Evolutionary conservation across 2,113 vertebrate species (phyloP).

Genomic region (Anoplopoma fimbria): DNA sequence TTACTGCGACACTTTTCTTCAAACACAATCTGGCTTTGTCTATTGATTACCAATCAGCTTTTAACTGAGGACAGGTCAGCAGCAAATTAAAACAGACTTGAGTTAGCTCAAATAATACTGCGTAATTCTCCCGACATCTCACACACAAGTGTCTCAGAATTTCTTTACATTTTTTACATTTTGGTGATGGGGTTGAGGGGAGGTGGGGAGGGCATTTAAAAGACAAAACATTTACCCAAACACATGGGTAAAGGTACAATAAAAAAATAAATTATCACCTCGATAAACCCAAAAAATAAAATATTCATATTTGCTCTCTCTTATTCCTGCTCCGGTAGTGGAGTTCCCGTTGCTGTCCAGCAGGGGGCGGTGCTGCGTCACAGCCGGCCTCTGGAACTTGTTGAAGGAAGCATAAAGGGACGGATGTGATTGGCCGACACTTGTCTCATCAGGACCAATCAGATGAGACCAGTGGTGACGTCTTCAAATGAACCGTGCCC

Average conservation of each 20-base stretch:
- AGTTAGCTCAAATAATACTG: slow-evolving; percentile 61
- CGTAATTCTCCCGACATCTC: slow-evolving; percentile 20
- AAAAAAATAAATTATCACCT: slow-evolving; percentile 81
- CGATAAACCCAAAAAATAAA: slow-evolving; percentile 73
- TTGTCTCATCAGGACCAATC: slow-evolving; percentile 28
- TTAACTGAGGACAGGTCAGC: slow-evolving; percentile 2
- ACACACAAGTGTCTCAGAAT: slow-evolving; percentile 37
- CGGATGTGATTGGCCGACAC: slow-evolving; percentile 46
- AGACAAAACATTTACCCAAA: slow-evolving; percentile 60
- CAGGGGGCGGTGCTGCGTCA: slow-evolving; percentile 56
- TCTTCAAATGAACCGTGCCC: not conserved
- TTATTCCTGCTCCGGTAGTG: slow-evolving; percentile 25
- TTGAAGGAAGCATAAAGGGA: slow-evolving; percentile 32
- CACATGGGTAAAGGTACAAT: slow-evolving; percentile 59
- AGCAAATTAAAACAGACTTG: slow-evolving; percentile 21
- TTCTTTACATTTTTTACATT: slow-evolving; percentile 65
- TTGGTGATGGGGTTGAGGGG: not conserved
- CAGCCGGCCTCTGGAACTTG: slow-evolving; percentile 24
- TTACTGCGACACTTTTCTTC: not conserved
- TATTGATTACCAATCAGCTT: not conserved
- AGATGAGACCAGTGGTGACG: slow-evolving; percentile 8
- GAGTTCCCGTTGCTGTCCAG: slow-evolving; percentile 43
- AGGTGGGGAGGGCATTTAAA: slow-evolving; percentile 30
- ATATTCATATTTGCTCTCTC: slow-evolving; percentile 58
- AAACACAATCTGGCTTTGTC: not conserved